Percentiles rank a stretch among this genome's conserved stretches.
These are phyloP conservation scores for Lepus timidus DNA, from an alignment of 2,113 vertebrate species.

Conservation along the genomic window DNA sequence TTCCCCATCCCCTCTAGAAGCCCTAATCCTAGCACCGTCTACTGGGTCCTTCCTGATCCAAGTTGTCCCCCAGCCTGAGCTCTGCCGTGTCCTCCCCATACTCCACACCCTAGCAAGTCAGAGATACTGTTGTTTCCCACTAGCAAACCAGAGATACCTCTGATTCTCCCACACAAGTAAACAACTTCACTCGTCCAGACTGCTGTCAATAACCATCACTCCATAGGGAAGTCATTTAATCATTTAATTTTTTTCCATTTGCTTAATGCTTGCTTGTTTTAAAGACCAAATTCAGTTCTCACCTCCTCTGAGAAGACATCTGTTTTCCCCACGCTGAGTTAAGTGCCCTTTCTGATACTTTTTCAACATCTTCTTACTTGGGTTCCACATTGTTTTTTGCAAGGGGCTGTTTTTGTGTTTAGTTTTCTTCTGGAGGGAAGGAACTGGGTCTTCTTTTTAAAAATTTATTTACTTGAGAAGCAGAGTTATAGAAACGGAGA, in stretches of 20 bases:
- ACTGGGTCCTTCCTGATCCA: not conserved
- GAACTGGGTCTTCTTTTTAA: not conserved
- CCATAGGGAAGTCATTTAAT: not conserved
- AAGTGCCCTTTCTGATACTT: not conserved
- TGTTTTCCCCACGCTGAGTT: not conserved
- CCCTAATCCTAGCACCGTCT: not conserved
- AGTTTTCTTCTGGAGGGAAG: not conserved
- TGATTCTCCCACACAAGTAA: not conserved
- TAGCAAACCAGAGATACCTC: too few species aligned
- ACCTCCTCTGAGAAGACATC: not conserved
- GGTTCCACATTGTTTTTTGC: not conserved
- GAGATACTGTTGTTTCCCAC: not conserved
- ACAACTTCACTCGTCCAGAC: not conserved
- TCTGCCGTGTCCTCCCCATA: not conserved
- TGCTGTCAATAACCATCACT: not conserved
- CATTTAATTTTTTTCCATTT: not conserved
- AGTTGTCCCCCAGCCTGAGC: not conserved
- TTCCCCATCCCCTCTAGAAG: not conserved
- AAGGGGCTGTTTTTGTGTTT: not conserved
- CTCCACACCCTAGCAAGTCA: not conserved
- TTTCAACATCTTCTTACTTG: not conserved
- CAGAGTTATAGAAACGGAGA: too few species aligned
- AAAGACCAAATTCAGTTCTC: not conserved
- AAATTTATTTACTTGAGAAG: too few species aligned
- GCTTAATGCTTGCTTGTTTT: not conserved